These are phyloP conservation scores for Geotrypetes seraphini DNA, from an alignment of 2,797 vertebrate species.

Conservation along the genomic window DNA sequence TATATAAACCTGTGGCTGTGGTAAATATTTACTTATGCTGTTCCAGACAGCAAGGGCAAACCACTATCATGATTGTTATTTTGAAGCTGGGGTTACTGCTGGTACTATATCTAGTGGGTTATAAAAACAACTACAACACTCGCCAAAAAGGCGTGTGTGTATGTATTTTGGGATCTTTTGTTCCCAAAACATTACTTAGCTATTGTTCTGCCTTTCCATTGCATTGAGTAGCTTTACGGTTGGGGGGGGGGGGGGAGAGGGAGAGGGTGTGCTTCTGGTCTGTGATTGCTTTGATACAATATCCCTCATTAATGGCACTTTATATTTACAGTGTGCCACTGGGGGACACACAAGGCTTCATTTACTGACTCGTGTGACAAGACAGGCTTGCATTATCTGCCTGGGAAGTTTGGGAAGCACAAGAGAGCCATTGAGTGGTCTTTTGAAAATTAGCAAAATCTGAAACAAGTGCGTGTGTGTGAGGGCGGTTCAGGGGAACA, in stretches of 20 bases:
- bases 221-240: too few species aligned
- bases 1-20: too few species aligned
- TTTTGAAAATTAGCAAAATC: slow-evolving; percentile 41
- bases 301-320: slow-evolving; percentile 35
- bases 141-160: too few species aligned
- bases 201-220: slow-evolving; percentile 21
- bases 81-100: too few species aligned
- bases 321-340: slow-evolving; percentile 37
- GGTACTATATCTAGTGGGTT: too few species aligned
- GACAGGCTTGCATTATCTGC: slow-evolving; percentile 29
- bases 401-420: slow-evolving; percentile 45
- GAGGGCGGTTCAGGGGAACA: slow-evolving; percentile 27
- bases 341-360: slow-evolving; percentile 40
- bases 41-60: too few species aligned
- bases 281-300: slow-evolving; percentile 24
- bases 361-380: slow-evolving; percentile 30
- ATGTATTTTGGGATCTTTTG: not conserved
- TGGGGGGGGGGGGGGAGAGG: too few species aligned
- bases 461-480: slow-evolving; percentile 9
- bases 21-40: too few species aligned
- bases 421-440: slow-evolving; percentile 51
- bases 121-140: too few species aligned
- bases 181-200: slow-evolving; percentile 13
- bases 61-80: too few species aligned
- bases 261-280: slow-evolving; percentile 22